Percentiles rank a stretch among this genome's conserved stretches.
These are phyloP conservation scores for Sarcophaga peregrina DNA, from an alignment of 1,140 invertebrate genomes.

Conservation along the genomic window DNA sequence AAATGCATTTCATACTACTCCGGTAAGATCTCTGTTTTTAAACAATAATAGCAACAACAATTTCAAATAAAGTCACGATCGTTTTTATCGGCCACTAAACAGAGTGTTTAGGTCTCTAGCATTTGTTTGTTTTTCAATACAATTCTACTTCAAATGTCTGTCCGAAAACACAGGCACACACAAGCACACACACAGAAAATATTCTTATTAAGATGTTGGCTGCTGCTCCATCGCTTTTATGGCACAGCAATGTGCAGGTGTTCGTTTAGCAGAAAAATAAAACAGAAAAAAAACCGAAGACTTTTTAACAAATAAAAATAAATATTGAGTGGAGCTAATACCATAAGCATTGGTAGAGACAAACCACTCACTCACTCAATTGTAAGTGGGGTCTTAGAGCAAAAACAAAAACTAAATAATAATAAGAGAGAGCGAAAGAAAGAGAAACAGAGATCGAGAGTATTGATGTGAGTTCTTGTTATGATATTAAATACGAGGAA, in stretches of 20 bases:
- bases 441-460: neutral
- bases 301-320: no score
- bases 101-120: no score
- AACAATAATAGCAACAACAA: neutral
- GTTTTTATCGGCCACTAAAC: neutral
- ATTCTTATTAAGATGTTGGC: neutral
- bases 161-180: neutral
- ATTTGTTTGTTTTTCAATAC: neutral
- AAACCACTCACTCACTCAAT: neutral
- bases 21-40: no score
- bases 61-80: neutral
- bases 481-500: constrained; percentile 7
- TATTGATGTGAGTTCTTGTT: neutral
- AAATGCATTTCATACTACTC: neutral
- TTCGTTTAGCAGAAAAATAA: neutral
- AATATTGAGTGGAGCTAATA: constrained; percentile 11
- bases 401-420: neutral
- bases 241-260: neutral
- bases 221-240: neutral
- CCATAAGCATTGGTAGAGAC: neutral
- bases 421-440: neutral
- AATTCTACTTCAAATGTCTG: neutral
- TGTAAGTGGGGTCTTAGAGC: neutral
- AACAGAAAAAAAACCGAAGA: no score
- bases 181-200: neutral